Percentiles rank a stretch among this genome's conserved stretches.
These are phyloP conservation scores for Malurus alboscapulatus DNA, from an alignment of 2,113 vertebrate genomes.

Conservation along the genomic window DNA sequence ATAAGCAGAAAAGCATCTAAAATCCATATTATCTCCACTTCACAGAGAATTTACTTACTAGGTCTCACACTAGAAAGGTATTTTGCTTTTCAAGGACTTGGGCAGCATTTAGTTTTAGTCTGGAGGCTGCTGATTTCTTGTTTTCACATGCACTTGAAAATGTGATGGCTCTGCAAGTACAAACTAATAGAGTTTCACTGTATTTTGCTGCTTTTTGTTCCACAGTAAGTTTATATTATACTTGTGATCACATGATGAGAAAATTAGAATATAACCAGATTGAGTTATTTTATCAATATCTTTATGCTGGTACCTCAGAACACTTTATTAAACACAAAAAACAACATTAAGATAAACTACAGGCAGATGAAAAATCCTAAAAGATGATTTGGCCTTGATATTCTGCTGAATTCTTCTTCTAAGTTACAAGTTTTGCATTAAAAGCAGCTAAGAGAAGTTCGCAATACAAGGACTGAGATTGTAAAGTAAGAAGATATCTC, in stretches of 20 bases:
- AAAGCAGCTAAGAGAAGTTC: background rate
- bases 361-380: background rate
- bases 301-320: background rate
- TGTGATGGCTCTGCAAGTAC: background rate
- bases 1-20: background rate
- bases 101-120: background rate
- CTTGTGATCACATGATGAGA: background rate
- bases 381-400: background rate
- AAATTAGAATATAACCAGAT: background rate
- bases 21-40: background rate
- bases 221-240: background rate
- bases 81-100: background rate
- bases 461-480: background rate
- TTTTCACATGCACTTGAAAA: background rate
- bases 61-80: background rate
- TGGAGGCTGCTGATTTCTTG: background rate
- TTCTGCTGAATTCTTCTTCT: background rate
- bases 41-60: background rate
- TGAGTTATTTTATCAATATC: background rate
- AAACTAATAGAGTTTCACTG: background rate
- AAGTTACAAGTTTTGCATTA: background rate
- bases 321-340: background rate
- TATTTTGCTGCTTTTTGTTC: background rate
- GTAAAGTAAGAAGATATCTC: background rate
- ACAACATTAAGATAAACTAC: background rate